Percentiles rank a stretch among this genome's conserved stretches.
Evolutionary conservation across 1,140 invertebrate genomes (phyloP).

Genomic region (Pogonomyrmex californicus): DNA sequence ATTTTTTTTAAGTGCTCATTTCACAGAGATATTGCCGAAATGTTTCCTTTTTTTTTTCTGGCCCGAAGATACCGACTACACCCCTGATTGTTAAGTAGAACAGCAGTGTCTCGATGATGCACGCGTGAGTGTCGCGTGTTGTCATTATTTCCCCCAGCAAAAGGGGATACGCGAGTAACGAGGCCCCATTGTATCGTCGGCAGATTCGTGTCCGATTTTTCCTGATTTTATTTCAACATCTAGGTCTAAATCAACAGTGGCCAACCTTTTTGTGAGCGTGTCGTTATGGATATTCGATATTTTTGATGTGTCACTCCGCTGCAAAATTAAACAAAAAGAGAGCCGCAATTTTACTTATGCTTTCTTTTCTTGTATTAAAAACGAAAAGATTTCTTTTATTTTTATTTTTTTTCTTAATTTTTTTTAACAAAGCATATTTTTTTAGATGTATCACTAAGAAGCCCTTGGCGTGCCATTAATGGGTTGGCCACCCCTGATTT

Average conservation of each 20-base stretch:
- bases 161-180: slow-evolving; percentile 10
- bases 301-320: too few relatives aligned
- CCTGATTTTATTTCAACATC: not conserved
- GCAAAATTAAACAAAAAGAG: too few relatives aligned
- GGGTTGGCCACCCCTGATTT: not conserved
- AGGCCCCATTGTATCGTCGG: not conserved
- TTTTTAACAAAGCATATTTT: too few relatives aligned
- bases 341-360: too few relatives aligned
- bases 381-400: too few relatives aligned
- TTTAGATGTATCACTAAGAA: too few relatives aligned
- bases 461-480: too few relatives aligned
- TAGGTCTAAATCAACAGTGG: too few relatives aligned
- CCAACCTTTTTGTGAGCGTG: too few relatives aligned
- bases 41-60: not conserved
- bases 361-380: too few relatives aligned
- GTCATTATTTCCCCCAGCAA: not conserved
- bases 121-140: slow-evolving; percentile 23
- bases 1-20: not conserved
- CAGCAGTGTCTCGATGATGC: slow-evolving; percentile 40
- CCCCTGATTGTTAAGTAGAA: slow-evolving; percentile 14
- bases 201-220: slow-evolving; percentile 5
- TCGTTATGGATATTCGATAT: too few relatives aligned
- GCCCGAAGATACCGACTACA: slow-evolving; percentile 2
- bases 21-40: not conserved
- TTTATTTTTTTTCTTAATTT: too few relatives aligned